These are phyloP conservation scores for Brachionus rotundiformis DNA, from an alignment of 1,140 invertebrate species.

Conservation along the genomic window DNA sequence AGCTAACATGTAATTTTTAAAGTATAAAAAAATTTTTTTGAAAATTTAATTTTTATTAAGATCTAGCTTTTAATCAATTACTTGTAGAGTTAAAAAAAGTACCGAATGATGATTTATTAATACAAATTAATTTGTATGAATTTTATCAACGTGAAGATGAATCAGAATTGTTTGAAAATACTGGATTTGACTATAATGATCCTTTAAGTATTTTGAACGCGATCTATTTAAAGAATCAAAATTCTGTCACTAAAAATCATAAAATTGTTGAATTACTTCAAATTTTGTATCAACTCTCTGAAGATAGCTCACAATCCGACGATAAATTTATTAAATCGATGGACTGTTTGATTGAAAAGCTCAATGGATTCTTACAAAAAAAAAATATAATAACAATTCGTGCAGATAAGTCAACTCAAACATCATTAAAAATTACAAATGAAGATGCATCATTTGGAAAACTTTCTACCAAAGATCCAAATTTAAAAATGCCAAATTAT, in stretches of 20 bases:
- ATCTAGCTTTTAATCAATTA: slow-evolving; percentile 14
- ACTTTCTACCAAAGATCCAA: not conserved
- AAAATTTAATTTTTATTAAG: not conserved
- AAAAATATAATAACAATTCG: not conserved
- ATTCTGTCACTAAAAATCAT: not conserved
- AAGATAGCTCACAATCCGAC: not conserved
- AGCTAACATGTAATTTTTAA: slow-evolving; percentile 5
- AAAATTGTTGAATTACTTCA: slow-evolving; percentile 3
- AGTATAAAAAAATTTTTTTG: not conserved
- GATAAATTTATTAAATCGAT: not conserved
- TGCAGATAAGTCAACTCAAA: slow-evolving; percentile 22
- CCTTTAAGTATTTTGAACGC: not conserved
- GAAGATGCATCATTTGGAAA: not conserved
- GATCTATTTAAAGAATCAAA: not conserved
- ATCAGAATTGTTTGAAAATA: not conserved
- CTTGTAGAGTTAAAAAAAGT: not conserved
- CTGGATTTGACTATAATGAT: slow-evolving; percentile 11
- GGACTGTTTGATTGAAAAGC: not conserved
- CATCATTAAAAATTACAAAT: not conserved
- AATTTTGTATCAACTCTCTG: not conserved
- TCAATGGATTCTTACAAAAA: not conserved
- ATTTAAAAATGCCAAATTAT: not conserved
- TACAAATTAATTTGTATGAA: slow-evolving; percentile 11
- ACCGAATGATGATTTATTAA: not conserved
- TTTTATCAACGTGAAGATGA: slow-evolving; percentile 14